These are phyloP conservation scores for Carcina quercana DNA, from an alignment of 2,888 invertebrate genomes.

Conservation along the genomic window DNA sequence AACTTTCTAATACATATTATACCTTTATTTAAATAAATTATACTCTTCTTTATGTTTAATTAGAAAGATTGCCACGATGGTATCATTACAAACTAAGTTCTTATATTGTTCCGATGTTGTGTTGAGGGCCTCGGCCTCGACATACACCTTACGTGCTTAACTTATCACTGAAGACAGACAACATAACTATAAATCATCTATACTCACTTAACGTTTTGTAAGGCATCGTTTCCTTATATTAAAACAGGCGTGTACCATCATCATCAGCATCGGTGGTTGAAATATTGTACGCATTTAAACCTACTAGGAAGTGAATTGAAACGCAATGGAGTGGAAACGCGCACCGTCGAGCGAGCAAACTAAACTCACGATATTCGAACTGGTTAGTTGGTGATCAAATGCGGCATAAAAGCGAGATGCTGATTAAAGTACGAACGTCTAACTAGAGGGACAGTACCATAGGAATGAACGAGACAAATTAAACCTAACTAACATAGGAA, in stretches of 20 bases:
- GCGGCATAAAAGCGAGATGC: constrained; percentile 22
- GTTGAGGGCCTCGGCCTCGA: constrained; percentile 51
- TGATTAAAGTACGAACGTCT: constrained; percentile 35
- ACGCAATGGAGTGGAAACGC: constrained; percentile 29
- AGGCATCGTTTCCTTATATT: constrained; percentile 71
- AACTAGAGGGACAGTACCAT: constrained; percentile 26
- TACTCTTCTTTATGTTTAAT: constrained; percentile 70
- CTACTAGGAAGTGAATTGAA: constrained; percentile 49
- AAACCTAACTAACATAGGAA: constrained; percentile 69
- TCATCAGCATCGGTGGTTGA: constrained; percentile 64
- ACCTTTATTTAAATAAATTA: constrained; percentile 72
- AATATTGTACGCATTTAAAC: constrained; percentile 59
- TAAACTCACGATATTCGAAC: constrained; percentile 3
- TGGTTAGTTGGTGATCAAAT: constrained; percentile 21
- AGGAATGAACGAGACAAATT: constrained; percentile 66
- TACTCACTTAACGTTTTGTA: constrained; percentile 68
- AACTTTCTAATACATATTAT: constrained; percentile 73
- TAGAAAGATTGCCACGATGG: constrained; percentile 69
- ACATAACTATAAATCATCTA: constrained; percentile 68
- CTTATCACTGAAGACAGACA: constrained; percentile 68
- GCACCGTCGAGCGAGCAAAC: constrained; percentile 17
- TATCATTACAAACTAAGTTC: constrained; percentile 70
- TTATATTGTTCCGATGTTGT: constrained; percentile 68
- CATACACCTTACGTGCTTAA: constrained; percentile 58
- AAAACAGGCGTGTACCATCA: constrained; percentile 60